Base-by-base conservation (phyloP, 2,888 invertebrate genomes). In the Tenthredo notha region DNA sequence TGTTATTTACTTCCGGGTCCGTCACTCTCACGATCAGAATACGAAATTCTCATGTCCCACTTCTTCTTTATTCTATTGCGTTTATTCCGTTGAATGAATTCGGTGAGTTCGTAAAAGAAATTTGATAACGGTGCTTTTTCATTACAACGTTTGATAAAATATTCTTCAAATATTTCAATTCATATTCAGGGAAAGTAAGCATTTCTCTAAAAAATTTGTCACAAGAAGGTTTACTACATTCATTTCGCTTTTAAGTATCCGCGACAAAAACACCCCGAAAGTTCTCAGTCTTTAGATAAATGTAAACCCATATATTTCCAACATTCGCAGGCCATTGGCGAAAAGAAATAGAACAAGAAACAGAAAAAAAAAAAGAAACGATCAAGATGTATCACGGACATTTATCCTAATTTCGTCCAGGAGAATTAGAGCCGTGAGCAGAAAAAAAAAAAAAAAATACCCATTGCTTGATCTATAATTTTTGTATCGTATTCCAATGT, bases 251-350 rank as follows among this genome's bases (percentile, higher is more conserved):
- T 50, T 50, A n/a, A n/a, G 50, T 50, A 50, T 15, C n/a, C n/a
- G 9, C n/a, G 18, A 37, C 9, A 40, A 70, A 40, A 70, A 18
- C 25, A 18, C 77, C 6, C n/a, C 43, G 29, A 4, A 50, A n/a
- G n/a, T 77, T 54, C 77, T 25, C 33, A 29, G 25, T 18, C 77
- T 12, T n/a, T 25, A 54, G 77, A 77, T 18, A 29, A 77, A 77
- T 54, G 7, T 6, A 25, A 29, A 47, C 18, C 54, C 50, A 77
- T 77, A 29, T 77, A 77, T 77, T 77, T 54, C n/a, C 77, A 77
- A 33, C 29, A 50, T 7, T 18, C n/a, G 7, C 33, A 50, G 29
- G 21, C 21, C 21, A 25, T 74, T 47, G 74, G 21, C 43, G 43
- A 47, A 74, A n/a, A 21, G n/a, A 2, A 25, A 67, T 65, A 40